Percentiles rank a stretch among this genome's conserved stretches.
Evolutionary conservation across 23 tunicate genomes (phyloP).

Genomic region (Botrylloides violaceus): DNA sequence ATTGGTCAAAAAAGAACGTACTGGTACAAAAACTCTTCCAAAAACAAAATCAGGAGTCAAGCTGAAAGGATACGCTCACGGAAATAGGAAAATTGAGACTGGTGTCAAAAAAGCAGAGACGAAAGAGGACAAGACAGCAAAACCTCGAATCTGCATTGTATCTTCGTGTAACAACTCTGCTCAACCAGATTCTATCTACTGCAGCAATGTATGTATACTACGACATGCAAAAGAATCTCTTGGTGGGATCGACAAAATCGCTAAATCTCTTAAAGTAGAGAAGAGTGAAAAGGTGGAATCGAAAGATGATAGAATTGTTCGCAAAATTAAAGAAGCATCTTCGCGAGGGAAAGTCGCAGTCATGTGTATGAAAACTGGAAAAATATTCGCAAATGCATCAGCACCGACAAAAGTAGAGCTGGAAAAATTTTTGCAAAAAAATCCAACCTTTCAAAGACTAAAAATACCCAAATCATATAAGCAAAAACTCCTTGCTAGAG

Average conservation of each 20-base stretch:
- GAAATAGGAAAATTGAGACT: neutral
- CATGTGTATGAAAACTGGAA: constrained; percentile 52
- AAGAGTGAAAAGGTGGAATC: constrained; percentile 11
- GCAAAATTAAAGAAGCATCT: constrained; percentile 22
- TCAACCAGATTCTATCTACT: constrained; percentile 63
- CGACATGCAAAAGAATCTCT: constrained; percentile 82
- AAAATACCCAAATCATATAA: constrained; percentile 12
- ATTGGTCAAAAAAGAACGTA: neutral
- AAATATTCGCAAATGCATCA: constrained; percentile 43
- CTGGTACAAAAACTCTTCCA: neutral
- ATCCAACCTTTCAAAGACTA: constrained; percentile 33
- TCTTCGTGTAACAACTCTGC: constrained; percentile 51
- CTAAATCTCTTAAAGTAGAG: neutral
- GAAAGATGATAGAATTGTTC: constrained; percentile 9
- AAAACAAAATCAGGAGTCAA: constrained; percentile 13
- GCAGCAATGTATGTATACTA: constrained; percentile 82
- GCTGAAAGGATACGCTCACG: constrained; percentile 40
- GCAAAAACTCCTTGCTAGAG: neutral
- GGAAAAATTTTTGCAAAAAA: constrained; percentile 33
- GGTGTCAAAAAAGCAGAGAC: neutral
- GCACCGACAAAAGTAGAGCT: constrained; percentile 57
- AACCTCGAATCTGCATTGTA: constrained; percentile 59
- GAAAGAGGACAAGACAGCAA: neutral
- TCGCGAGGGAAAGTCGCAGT: constrained; percentile 27
- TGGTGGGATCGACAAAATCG: constrained; percentile 28